Evolutionary conservation across 2,888 invertebrate genomes (phyloP), one percentile per base, ranked within the genome.

Genomic region (Drosophila paranaensis): DNA sequence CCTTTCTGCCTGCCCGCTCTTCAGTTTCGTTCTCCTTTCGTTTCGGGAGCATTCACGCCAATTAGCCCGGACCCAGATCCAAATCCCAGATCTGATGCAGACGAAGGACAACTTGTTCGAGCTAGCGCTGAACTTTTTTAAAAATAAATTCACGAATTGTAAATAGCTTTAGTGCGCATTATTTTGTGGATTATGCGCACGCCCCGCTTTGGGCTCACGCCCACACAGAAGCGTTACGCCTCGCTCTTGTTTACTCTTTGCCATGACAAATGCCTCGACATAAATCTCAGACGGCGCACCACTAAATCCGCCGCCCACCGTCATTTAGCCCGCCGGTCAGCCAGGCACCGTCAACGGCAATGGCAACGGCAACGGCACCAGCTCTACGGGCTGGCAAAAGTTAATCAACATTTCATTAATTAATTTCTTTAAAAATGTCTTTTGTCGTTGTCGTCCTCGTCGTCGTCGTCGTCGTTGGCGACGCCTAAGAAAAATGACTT

Each of bases 391-490:
- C 81, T 88, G 87, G 81, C 90, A 83, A 90, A 91, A 91, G 87
- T 91, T 90, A 90, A 91, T 91, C 90, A 91, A 90, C 91, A 90
- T 91, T 91, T 89, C 85, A 86, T 90, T 91, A 91, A 91, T 91
- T 91, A 90, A 90, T 90, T 85, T 88, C 84, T 88, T 87, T 87
- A 89, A 84, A 84, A 87, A 80, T 87, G 74, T 76, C 77, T 64
- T 72, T 72, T 81, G 77, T 65, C 74, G 74, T 70, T 66, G 65
- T 58, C 74, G 55, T 33, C 39, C 37, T 53, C 63, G 57, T 60
- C 72, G 55, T 25, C 39, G 3, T 20, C 33, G 30, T 57, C 71
- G 51, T 27, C 48, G 51, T 42, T 20, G 43, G 39, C 54, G 58
- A 42, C 39, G 27, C 39, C 40, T 13, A 43, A 79, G 79, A 77